These are phyloP conservation scores for Drosophila gunungcola DNA, from an alignment of 1,140 invertebrate genomes.

Conservation along the genomic window DNA sequence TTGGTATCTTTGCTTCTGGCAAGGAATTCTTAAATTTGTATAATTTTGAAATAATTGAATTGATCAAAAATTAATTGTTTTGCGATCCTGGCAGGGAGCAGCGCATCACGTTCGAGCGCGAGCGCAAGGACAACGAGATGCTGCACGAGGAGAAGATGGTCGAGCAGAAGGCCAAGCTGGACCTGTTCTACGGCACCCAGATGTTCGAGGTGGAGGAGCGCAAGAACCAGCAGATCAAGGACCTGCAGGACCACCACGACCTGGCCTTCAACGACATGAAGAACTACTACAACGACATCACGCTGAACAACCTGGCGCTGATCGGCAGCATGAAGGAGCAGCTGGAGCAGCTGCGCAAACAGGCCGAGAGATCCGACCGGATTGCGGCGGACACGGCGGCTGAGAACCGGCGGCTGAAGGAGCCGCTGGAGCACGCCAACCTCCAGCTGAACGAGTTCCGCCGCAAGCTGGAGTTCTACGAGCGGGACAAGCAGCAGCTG, in stretches of 20 bases:
- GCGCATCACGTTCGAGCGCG: constrained; percentile 87
- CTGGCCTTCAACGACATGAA: constrained; percentile 94
- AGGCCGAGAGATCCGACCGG: constrained; percentile 90
- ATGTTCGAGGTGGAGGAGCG: constrained; percentile 94
- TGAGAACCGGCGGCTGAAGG: constrained; percentile 90
- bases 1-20: no score
- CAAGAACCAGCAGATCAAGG: constrained; percentile 94
- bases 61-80: neutral
- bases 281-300: constrained; percentile 97
- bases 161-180: constrained; percentile 90
- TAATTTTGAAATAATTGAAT: no score
- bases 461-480: constrained; percentile 91
- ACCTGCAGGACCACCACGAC: constrained; percentile 93
- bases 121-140: constrained; percentile 91
- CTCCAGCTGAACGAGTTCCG: constrained; percentile 89
- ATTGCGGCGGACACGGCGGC: constrained; percentile 86
- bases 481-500: constrained; percentile 89
- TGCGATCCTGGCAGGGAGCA: constrained; percentile 50
- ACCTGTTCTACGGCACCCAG: constrained; percentile 90
- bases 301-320: constrained; percentile 94
- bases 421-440: constrained; percentile 89
- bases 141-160: constrained; percentile 93
- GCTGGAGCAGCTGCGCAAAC: constrained; percentile 92
- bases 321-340: constrained; percentile 94
- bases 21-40: no score